Conservation (phyloP, 2,888 invertebrate species). For the Orchestes rusci region DNA sequence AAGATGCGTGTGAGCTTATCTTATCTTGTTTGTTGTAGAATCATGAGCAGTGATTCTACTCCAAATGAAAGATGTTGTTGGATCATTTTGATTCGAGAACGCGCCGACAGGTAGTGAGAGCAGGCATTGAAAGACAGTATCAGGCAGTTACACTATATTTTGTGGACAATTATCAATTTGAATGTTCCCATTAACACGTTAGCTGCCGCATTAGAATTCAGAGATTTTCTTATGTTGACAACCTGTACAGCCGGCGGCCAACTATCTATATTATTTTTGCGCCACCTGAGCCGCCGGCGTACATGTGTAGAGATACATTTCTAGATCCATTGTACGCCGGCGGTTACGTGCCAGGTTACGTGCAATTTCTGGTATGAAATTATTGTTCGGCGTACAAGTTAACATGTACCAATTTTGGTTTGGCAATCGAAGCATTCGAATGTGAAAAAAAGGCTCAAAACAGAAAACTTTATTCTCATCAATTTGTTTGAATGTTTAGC, state of each 20-base stretch:
- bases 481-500: neutral
- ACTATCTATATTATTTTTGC: neutral
- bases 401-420: neutral
- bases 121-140: too few relatives aligned
- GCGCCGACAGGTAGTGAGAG: too few relatives aligned
- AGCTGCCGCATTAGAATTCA: neutral
- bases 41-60: too few relatives aligned
- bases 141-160: too few relatives aligned
- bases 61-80: too few relatives aligned
- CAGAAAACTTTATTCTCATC: neutral
- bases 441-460: neutral
- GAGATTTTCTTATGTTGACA: neutral
- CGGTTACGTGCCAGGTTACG: neutral
- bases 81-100: too few relatives aligned
- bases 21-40: too few relatives aligned
- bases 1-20: too few relatives aligned
- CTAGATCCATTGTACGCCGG: neutral
- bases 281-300: neutral
- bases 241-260: conserved; percentile 4
- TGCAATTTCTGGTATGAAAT: neutral
- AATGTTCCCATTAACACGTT: conserved; percentile 5
- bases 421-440: conserved; percentile 1
- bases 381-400: conserved; percentile 2
- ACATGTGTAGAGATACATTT: neutral
- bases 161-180: too few relatives aligned